Evolutionary conservation across 2,888 invertebrate species (phyloP), one percentile per base, ranked within the genome.

Genomic region (Agonum fuliginosum): DNA sequence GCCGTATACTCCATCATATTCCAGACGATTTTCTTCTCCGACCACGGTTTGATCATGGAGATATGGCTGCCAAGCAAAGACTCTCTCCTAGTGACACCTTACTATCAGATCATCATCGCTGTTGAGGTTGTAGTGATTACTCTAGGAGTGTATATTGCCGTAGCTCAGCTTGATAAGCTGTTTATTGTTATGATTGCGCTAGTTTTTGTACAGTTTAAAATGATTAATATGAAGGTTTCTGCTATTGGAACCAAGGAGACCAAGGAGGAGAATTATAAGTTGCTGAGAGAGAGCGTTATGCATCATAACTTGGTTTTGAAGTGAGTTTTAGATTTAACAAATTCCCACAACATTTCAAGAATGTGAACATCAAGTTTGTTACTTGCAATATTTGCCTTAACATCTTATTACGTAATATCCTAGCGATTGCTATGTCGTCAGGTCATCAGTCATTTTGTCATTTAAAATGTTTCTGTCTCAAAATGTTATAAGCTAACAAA

Each of bases 161-260:
- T 62, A 19, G 62, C 17, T 0, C 62, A 62, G 17, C 19, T 62
- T 12, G 62, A 62, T 14, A 62, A 62, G 17, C 10, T 62, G 19
- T 62, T 62, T 27, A 30, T 62, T 12, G 62, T 62, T n/a, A 62
- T 62, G 62, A 62, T 62, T 17, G 30, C 34, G 1, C 14, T 62
- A 5, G 62, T 62, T 10, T 34, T 30, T 14, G 34, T 62, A 14
- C 62, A 62, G 34, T 62, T 62, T 62, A 30, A 27, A 12, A 27
- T 62, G 62, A 62, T 62, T 34, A 34, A 27, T 10, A 19, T 62
- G 17, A 62, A 62, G 30, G 34, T 62, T 1, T 19, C 14, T 1
- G 30, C 14, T 14, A 62, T 62, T n/a, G 30, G 34, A 3, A 62
- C 27, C 5, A 62, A 30, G 6, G n/a, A 30, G 4, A 37, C 14